Evolutionary conservation across 2,888 invertebrate species (phyloP).

Genomic region (Carpatolechia fugitivella): DNA sequence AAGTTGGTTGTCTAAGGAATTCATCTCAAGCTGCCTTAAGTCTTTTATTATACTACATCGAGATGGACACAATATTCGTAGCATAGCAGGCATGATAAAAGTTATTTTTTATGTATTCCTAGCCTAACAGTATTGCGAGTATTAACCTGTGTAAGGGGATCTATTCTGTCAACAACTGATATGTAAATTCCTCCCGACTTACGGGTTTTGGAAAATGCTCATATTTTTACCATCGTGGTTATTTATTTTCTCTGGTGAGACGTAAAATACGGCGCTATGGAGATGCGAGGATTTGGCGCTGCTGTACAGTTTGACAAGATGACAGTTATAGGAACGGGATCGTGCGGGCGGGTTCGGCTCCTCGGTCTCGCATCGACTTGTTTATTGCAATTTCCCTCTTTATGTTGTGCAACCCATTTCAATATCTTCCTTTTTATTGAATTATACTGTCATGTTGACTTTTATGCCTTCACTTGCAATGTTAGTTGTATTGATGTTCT

Average conservation of each 20-base stretch:
- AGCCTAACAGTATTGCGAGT: too few relatives aligned
- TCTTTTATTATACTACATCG: too few relatives aligned
- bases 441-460: constrained; percentile 26
- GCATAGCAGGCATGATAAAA: too few relatives aligned
- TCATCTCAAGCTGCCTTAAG: too few relatives aligned
- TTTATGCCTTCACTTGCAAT: constrained; percentile 3
- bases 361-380: constrained; percentile 34
- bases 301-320: constrained; percentile 72
- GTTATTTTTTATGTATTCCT: too few relatives aligned
- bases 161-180: constrained; percentile 70
- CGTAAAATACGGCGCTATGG: constrained; percentile 74
- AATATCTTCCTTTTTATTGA: constrained; percentile 36
- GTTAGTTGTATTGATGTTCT: not conserved
- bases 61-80: too few relatives aligned
- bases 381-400: constrained; percentile 56
- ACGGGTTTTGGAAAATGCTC: constrained; percentile 64
- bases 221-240: constrained; percentile 72
- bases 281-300: constrained; percentile 70
- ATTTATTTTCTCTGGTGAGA: constrained; percentile 74
- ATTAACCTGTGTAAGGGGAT: constrained; percentile 60
- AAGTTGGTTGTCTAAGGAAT: too few relatives aligned
- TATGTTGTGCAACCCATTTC: constrained; percentile 32
- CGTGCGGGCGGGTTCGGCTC: constrained; percentile 23
- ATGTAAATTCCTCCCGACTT: constrained; percentile 70
- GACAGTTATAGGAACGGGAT: constrained; percentile 62